Evolutionary conservation across 2,888 invertebrate genomes (phyloP).

Genomic region (Marronus borbonicus): DNA sequence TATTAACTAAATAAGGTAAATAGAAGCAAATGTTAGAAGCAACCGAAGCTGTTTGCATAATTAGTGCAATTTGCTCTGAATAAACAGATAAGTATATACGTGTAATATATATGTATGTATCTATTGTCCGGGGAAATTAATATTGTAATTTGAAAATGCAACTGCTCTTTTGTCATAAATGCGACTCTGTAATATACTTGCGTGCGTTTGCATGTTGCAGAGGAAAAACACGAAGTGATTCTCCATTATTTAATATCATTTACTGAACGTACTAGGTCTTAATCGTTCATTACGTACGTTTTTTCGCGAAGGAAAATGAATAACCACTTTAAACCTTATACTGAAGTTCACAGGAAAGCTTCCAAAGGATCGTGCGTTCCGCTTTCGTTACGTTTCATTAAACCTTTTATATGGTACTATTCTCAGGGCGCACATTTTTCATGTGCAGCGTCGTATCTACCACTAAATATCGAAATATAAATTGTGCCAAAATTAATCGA

Average conservation of each 20-base stretch:
- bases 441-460: background rate
- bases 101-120: too few relatives aligned
- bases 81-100: too few relatives aligned
- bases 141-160: too few relatives aligned
- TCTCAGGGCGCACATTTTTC: conserved; percentile 18
- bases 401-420: conserved; percentile 30
- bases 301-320: background rate
- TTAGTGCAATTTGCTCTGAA: too few relatives aligned
- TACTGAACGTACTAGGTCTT: background rate
- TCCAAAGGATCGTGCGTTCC: background rate
- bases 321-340: conserved; percentile 9
- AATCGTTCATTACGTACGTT: background rate
- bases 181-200: too few relatives aligned
- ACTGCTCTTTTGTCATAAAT: too few relatives aligned
- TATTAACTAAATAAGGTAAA: too few relatives aligned
- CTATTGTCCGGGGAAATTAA: too few relatives aligned
- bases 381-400: conserved; percentile 36
- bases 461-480: conserved; percentile 32
- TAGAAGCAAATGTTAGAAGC: too few relatives aligned
- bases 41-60: too few relatives aligned
- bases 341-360: background rate
- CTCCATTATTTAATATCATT: background rate
- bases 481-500: conserved; percentile 41
- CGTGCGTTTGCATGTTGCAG: too few relatives aligned
- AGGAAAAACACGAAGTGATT: background rate